Conservation (phyloP, 2,797 vertebrate genomes). For the Hypotaenidia okinawae region DNA sequence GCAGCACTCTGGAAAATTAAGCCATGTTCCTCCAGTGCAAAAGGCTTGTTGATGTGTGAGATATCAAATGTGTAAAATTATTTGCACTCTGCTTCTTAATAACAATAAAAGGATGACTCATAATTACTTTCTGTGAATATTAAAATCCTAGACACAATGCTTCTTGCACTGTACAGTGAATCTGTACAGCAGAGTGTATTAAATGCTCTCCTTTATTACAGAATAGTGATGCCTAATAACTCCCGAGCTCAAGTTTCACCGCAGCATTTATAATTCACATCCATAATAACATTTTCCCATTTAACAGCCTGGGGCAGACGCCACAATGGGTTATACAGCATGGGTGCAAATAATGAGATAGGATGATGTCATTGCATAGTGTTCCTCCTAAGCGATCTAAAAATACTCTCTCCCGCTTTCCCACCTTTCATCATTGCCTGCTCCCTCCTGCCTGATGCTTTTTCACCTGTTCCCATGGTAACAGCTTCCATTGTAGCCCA, state of each 20-base stretch:
- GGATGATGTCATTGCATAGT: constrained; percentile 57
- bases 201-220: constrained; percentile 53
- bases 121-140: constrained; percentile 62
- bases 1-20: constrained; percentile 44
- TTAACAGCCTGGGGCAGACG: constrained; percentile 56
- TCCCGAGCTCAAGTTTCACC: constrained; percentile 50
- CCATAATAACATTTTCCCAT: constrained; percentile 59
- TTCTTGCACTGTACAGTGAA: constrained; percentile 5
- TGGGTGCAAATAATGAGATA: constrained; percentile 56
- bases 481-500: constrained; percentile 74
- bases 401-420: constrained; percentile 63
- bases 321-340: constrained; percentile 40
- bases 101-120: constrained; percentile 62
- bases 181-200: constrained; percentile 30
- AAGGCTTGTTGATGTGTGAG: constrained; percentile 39
- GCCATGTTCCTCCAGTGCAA: constrained; percentile 51
- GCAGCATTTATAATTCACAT: constrained; percentile 65
- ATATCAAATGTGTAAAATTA: constrained; percentile 62
- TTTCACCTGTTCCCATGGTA: constrained; percentile 76
- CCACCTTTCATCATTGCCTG: constrained; percentile 64
- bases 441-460: constrained; percentile 63
- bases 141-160: constrained; percentile 47
- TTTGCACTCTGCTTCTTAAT: constrained; percentile 55
- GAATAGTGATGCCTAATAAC: constrained; percentile 58
- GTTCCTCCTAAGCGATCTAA: constrained; percentile 61